Percentiles rank a stretch among this genome's conserved stretches.
Conservation (phyloP, 2,888 invertebrate genomes). For the Folsomia candida region DNA sequence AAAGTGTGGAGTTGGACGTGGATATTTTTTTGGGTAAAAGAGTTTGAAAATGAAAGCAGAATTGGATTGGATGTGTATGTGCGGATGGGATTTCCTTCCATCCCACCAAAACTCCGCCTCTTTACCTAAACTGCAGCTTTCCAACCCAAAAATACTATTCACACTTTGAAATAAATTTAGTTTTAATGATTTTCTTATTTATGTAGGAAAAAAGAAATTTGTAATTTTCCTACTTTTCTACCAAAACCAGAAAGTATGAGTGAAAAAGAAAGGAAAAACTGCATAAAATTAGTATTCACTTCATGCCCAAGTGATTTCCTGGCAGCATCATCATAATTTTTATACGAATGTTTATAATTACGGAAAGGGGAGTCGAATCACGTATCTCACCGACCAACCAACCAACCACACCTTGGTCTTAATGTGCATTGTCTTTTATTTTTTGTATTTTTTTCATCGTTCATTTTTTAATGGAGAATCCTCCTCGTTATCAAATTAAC, state of each 20-base stretch:
- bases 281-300: slow-evolving; percentile 7
- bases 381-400: not conserved
- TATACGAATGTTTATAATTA: not conserved
- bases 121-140: not conserved
- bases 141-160: not conserved
- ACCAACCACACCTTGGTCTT: not conserved
- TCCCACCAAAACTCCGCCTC: not conserved
- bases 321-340: not conserved
- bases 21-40: not conserved
- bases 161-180: not conserved
- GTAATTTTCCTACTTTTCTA: not conserved
- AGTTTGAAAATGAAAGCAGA: slow-evolving; percentile 1
- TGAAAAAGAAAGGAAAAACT: not conserved
- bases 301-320: slow-evolving; percentile 1
- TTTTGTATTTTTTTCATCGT: too few species aligned
- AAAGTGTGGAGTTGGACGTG: not conserved
- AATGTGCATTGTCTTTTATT: not conserved
- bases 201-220: not conserved
- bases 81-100: not conserved
- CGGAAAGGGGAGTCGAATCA: slow-evolving; percentile 9
- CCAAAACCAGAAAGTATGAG: not conserved
- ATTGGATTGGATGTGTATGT: not conserved
- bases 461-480: too few species aligned
- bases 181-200: not conserved
- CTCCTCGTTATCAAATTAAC: slow-evolving; percentile 6